phyloP scores from a whole-genome alignment of 2,797 vertebrate species.

The Myotis myotis region DNA sequence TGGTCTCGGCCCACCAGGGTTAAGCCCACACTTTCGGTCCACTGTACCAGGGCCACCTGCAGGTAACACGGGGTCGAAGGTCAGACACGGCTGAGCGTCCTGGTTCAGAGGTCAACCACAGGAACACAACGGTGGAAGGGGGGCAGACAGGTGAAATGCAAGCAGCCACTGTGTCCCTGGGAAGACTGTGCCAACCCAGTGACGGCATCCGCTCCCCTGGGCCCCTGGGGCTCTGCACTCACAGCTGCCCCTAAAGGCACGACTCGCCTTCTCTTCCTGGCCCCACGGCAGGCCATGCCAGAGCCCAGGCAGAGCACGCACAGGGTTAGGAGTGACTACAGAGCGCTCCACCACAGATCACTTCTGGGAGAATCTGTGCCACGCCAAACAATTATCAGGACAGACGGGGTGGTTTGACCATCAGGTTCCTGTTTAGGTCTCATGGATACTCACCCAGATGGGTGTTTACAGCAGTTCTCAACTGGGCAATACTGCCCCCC shows the following conservation, averaged over 20 bases:
- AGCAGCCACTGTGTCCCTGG: neutral
- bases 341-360: no score
- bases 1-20: slow-evolving; percentile 97
- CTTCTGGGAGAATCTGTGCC: fast-evolving
- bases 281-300: neutral
- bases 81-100: slow-evolving; percentile 58
- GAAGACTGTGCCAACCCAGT: fast-evolving
- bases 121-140: neutral
- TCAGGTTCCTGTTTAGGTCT: no score
- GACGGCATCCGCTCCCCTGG: fast-evolving
- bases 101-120: neutral
- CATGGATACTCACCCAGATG: fast-evolving
- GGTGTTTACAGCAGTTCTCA: fast-evolving
- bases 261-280: neutral
- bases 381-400: fast-evolving
- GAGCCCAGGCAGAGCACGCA: fast-evolving
- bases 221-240: fast-evolving
- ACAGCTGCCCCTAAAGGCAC: fast-evolving
- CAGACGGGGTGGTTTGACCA: fast-evolving
- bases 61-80: slow-evolving; percentile 33
- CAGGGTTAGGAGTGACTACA: neutral
- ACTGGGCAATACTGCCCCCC: fast-evolving
- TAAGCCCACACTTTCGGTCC: slow-evolving; percentile 97
- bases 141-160: neutral
- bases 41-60: slow-evolving; percentile 99